Evolutionary conservation across 92 coral and sea anemone species (phyloP).

Genomic region (Bergia sp.): DNA sequence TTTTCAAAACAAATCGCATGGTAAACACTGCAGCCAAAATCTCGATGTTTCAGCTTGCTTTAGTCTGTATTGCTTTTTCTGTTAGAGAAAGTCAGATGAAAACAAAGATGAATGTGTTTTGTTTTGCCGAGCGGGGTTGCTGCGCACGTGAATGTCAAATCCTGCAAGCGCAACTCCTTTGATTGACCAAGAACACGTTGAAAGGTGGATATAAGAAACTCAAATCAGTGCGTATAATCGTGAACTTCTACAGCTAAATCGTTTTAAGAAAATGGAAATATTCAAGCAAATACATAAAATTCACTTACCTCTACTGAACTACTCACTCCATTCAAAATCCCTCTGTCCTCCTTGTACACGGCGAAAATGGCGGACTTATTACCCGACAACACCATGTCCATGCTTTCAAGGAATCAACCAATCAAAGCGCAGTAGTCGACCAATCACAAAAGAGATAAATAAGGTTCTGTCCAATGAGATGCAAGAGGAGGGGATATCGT

Average conservation of each 20-base stretch:
- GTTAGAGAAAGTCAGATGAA: not conserved
- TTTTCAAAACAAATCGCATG: not conserved
- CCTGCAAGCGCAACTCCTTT: not conserved
- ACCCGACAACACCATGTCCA: not conserved
- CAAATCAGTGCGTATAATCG: not conserved
- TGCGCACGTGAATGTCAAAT: not conserved
- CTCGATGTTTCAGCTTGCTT: not conserved
- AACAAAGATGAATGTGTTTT: not conserved
- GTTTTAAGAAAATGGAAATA: not conserved
- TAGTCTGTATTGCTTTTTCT: too few relatives aligned
- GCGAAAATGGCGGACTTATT: not conserved
- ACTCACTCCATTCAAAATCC: not conserved
- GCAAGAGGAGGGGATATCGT: not conserved
- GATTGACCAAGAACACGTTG: not conserved
- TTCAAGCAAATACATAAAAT: too few relatives aligned
- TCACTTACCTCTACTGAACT: not conserved
- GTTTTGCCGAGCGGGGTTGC: not conserved
- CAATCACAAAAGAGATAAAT: constrained; percentile 21
- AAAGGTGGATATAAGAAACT: too few relatives aligned
- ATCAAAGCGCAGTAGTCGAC: not conserved
- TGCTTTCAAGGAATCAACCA: not conserved
- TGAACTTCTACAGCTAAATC: too few relatives aligned
- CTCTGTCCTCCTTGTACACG: not conserved
- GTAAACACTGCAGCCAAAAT: not conserved
- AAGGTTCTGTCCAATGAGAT: not conserved